phyloP scores from a whole-genome alignment of 2,113 vertebrate genomes.

The Gopherus evgoodei region DNA sequence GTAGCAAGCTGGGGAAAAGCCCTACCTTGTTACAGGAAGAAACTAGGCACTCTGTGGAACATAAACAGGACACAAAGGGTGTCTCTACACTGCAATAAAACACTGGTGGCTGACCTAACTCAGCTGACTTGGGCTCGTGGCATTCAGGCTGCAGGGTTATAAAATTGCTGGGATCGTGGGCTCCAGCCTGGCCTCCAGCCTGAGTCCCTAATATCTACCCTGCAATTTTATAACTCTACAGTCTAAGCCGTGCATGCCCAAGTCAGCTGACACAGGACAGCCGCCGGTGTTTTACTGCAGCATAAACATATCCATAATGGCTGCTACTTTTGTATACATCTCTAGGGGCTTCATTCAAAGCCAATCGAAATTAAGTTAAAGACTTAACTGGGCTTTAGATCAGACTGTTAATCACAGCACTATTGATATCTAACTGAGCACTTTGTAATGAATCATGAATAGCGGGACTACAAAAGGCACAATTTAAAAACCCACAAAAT shows the following conservation, averaged over 20 bases:
- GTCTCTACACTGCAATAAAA: no score
- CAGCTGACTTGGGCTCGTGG: neutral
- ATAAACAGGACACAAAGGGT: no score
- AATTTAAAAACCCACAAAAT: neutral
- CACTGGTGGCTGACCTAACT: neutral
- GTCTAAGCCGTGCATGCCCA: neutral
- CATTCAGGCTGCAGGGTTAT: no score
- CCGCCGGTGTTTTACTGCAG: neutral
- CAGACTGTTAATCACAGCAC: neutral
- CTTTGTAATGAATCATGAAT: neutral
- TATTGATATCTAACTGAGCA: neutral
- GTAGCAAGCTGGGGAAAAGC: neutral
- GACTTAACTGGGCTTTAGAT: neutral
- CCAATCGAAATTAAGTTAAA: neutral
- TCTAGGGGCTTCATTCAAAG: neutral
- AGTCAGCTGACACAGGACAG: neutral
- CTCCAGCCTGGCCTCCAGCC: no score
- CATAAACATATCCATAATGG: neutral
- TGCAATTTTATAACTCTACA: neutral
- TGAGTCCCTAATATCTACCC: neutral
- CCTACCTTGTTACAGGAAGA: neutral
- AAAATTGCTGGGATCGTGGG: no score
- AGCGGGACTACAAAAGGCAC: fast-evolving
- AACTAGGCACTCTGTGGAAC: no score
- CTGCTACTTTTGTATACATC: neutral